These are phyloP conservation scores for Argopecten irradians DNA, from an alignment of 1,140 invertebrate genomes.

Conservation along the genomic window DNA sequence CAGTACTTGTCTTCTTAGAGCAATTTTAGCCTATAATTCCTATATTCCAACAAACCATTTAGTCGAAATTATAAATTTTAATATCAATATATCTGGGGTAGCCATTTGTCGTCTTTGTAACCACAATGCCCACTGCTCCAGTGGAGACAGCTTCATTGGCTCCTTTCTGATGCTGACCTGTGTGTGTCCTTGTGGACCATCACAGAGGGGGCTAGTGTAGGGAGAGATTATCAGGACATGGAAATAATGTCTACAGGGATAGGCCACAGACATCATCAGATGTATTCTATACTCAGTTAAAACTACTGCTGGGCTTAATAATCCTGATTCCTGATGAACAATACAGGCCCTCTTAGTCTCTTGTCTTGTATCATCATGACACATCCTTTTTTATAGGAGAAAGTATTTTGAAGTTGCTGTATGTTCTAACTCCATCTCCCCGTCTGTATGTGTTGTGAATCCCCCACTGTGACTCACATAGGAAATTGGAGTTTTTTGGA, in stretches of 20 bases:
- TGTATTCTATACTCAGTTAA: neutral
- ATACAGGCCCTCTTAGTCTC: neutral
- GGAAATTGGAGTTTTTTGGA: constrained; percentile 21
- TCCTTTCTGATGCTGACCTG: neutral
- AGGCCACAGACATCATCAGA: neutral
- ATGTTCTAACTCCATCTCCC: too few relatives aligned
- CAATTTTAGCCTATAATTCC: neutral
- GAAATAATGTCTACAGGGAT: neutral
- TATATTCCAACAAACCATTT: neutral
- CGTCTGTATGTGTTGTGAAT: neutral
- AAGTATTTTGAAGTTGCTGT: too few relatives aligned
- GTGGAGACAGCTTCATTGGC: constrained; percentile 1
- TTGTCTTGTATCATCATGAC: neutral
- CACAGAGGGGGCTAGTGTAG: neutral
- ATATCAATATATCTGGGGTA: neutral
- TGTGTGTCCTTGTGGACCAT: neutral
- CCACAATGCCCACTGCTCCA: neutral
- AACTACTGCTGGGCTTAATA: too few relatives aligned
- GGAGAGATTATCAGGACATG: too few relatives aligned
- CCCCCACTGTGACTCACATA: neutral
- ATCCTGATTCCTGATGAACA: neutral
- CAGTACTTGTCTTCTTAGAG: neutral
- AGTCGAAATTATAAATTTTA: neutral
- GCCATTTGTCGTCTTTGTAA: neutral
- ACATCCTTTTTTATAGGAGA: too few relatives aligned